Base-by-base conservation (phyloP, 1,140 invertebrate species). In the Drosophila pectinifera region DNA sequence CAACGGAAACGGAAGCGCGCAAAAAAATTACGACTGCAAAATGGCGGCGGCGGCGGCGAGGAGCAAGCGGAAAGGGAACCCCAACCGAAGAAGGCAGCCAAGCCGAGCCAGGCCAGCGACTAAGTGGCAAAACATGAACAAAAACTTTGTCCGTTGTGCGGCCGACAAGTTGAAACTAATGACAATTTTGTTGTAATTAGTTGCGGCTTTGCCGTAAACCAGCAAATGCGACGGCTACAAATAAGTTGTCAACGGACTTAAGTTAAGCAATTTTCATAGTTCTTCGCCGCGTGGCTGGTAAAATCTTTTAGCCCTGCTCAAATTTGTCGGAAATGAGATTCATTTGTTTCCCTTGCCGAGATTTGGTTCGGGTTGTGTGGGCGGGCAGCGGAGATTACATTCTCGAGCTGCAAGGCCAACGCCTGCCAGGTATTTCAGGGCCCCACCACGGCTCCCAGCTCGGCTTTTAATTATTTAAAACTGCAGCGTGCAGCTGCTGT, bases 111-210 rank as follows among this genome's bases (percentile, higher is more conserved):
- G 45, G 39, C 62, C 34, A 59, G 54, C 72, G 31, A 83, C 83
- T 88, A 88, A 86, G 83, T 86, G 83, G 83, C 67, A 79, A 88
- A 86, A 88, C 83, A 86, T 88, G 83, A 86, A 86, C 83, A 83
- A 88, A 86, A 86, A 86, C 75, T 86, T 86, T 79, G 79, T 68
- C 85, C 70, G 83, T 61, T 83, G 83, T 73, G 83, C 67, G 79
- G 83, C 83, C 83, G 83, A 88, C 83, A 86, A 86, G 83, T 86
- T 86, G 84, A 88, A 86, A 86, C 83, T 86, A 86, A 86, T 86
- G 83, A 86, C 83, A 86, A 88, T 88, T 88, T 86, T 86, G 83
- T 86, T 86, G 83, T 89, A 86, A 86, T 86, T 86, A 86, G 83
- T 86, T 86, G 83, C 76, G 83, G 83, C 83, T 88, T 88, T 79